Evolutionary conservation across 2,113 vertebrate species (phyloP).

Genomic region (Pipra filicauda): DNA sequence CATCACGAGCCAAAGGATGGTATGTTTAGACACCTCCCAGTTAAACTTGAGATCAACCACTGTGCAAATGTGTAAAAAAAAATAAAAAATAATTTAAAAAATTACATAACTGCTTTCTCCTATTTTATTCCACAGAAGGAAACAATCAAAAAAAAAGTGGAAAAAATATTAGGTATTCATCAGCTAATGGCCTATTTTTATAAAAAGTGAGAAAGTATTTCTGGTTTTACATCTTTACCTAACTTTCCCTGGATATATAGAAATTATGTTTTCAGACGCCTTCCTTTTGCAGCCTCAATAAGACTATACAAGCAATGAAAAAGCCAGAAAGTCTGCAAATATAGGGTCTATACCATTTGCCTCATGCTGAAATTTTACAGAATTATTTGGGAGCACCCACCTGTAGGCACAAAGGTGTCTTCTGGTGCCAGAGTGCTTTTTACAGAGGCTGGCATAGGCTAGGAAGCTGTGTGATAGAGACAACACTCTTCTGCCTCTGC

Average conservation of each 20-base stretch:
- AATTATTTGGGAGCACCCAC: background rate
- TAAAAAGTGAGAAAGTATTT: background rate
- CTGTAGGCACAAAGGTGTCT: background rate
- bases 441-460: background rate
- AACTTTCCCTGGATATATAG: background rate
- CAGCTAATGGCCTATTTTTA: background rate
- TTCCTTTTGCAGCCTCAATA: background rate
- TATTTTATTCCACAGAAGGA: background rate
- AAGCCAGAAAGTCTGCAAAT: background rate
- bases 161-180: background rate
- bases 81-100: background rate
- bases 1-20: background rate
- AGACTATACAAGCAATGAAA: background rate
- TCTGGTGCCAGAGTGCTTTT: background rate
- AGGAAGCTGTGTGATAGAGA: background rate
- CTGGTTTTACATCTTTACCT: background rate
- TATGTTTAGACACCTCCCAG: background rate
- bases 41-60: constrained; percentile 8
- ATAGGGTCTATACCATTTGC: background rate
- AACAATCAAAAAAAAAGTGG: background rate
- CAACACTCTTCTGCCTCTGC: accelerated
- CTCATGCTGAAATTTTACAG: background rate
- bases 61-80: constrained; percentile 1
- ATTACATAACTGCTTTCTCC: background rate
- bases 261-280: background rate